Percentiles rank a stretch among this genome's conserved stretches.
These are phyloP conservation scores for Phrynocephalus vlangalii DNA, from an alignment of 2,797 vertebrate genomes.

Conservation along the genomic window DNA sequence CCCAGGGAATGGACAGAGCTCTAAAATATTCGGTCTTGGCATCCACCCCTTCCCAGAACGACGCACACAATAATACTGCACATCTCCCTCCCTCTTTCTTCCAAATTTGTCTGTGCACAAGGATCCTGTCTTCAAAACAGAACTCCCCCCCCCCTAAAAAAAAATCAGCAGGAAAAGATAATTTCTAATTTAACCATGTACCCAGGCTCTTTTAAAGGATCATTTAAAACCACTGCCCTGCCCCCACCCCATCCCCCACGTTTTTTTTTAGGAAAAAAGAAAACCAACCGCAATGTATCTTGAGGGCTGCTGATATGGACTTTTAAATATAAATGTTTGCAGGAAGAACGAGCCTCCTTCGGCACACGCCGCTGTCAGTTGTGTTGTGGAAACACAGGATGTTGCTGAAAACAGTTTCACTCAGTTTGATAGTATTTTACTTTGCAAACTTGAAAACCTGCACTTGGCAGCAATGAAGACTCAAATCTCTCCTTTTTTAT, in stretches of 20 bases:
- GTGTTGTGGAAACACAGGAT: too few relatives aligned
- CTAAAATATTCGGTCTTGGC: neutral
- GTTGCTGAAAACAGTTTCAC: neutral
- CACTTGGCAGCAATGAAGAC: too few relatives aligned
- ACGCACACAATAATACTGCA: neutral
- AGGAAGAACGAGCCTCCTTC: neutral
- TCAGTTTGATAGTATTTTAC: neutral
- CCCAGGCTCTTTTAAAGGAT: too few relatives aligned
- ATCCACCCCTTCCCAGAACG: neutral
- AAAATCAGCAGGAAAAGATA: neutral
- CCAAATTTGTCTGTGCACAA: neutral
- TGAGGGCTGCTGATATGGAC: neutral
- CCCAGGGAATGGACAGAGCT: neutral
- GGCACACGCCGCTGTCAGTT: neutral
- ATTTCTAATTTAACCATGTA: neutral
- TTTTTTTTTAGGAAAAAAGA: neutral
- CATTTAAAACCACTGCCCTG: too few relatives aligned
- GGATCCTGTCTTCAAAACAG: neutral
- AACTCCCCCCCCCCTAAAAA: neutral
- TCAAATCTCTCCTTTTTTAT: too few relatives aligned
- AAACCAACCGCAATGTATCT: neutral
- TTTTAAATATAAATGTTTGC: neutral
- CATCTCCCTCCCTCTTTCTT: too few relatives aligned
- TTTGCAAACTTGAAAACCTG: neutral
- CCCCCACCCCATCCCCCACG: neutral